phyloP scores from a whole-genome alignment of 2,888 invertebrate species.

The Syrphus vitripennis region DNA sequence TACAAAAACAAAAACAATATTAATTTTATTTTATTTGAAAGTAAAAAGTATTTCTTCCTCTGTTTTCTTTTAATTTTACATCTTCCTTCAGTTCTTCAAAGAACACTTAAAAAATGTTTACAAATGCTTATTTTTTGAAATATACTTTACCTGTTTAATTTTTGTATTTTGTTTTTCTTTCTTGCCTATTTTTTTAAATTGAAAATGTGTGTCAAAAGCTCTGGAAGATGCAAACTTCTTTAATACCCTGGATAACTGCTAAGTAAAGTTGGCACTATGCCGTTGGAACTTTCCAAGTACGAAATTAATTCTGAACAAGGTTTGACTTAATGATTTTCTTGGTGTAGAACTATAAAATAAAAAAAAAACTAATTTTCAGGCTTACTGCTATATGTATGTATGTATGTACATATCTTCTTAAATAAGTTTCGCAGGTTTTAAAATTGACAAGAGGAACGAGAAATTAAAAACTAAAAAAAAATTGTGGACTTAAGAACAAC shows the following conservation, averaged over 20 bases:
- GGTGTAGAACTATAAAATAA: background rate
- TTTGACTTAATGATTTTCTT: constrained; percentile 28
- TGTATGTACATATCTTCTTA: constrained; percentile 13
- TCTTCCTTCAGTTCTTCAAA: background rate
- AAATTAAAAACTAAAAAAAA: background rate
- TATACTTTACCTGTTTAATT: background rate
- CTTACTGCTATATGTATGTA: constrained; percentile 3
- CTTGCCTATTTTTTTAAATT: constrained; percentile 19
- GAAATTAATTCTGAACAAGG: constrained; percentile 46
- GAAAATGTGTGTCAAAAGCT: constrained; percentile 25
- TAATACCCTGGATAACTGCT: constrained; percentile 51
- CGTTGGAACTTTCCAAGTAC: constrained; percentile 37
- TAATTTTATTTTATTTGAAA: background rate
- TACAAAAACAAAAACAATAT: background rate
- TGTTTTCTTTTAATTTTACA: constrained; percentile 17
- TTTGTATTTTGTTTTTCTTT: background rate
- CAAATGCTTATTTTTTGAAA: background rate
- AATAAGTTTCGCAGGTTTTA: background rate
- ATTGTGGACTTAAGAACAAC: too few species aligned
- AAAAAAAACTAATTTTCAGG: constrained; percentile 13
- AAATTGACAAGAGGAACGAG: background rate
- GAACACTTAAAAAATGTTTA: constrained; percentile 14
- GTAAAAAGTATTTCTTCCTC: background rate
- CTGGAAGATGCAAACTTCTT: constrained; percentile 18
- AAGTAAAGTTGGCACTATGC: constrained; percentile 41